Evolutionary conservation across 2,113 vertebrate species (phyloP), one percentile per base, ranked within the genome.

Genomic region (Catharus bicknelli): DNA sequence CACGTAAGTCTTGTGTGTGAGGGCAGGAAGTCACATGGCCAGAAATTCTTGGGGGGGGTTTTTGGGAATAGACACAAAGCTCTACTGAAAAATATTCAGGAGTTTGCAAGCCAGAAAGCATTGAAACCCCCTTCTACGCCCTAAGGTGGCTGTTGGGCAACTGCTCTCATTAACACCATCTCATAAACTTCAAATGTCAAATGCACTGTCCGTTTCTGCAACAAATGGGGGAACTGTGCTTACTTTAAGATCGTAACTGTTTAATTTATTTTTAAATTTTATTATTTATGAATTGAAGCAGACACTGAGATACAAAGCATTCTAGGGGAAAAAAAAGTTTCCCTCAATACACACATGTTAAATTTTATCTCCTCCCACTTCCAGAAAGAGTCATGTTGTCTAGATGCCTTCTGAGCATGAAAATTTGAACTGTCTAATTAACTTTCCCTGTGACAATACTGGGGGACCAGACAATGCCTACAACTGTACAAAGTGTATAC

Each of bases 371-470:
- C 51, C 82, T 88, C 83, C 62, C 76, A 84, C 77, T 88, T 94
- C 23, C 55, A 86, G 55, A 87, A 76, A 76, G 74, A 82, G 81
- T 90, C 91, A 91, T 1, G 0, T 66, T 84, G 51, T 75, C 77
- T 90, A 64, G 59, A 85, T 88, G 61, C 57, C 78, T 91, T 94
- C 86, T 86, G 69, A 85, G 76, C 82, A 86, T 1, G 20, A 93
- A 94, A 93, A 95, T 88, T 90, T 63, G 64, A 94, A 95, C 80
- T 76, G 88, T 64, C 90, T 95, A 94, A 94, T 94, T 90, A 91
- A 91, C 90, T 90, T 93, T 85, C 43, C 38, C 79, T 90, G 77
- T 85, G 80, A 94, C 90, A 94, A 93, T 79, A 82, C 19, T 69
- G 77, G 74, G 69, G 0, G 3, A 62, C 20, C 69, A 93, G 83